Percentiles rank a stretch among this genome's conserved stretches.
phyloP scores from a whole-genome alignment of 2,888 invertebrate genomes.

The Fragum fragum region DNA sequence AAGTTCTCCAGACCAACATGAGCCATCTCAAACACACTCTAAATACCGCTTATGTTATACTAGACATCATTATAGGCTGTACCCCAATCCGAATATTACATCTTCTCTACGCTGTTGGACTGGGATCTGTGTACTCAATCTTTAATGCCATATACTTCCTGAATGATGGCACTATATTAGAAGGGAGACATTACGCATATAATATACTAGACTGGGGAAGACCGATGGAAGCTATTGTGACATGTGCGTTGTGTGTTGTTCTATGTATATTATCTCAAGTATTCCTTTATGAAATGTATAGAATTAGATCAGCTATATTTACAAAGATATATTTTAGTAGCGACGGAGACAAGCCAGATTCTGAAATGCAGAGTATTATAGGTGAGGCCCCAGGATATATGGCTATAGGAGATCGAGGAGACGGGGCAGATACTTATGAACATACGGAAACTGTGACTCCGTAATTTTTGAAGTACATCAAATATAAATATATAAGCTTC shows the following conservation, averaged over 20 bases:
- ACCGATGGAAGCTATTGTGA: constrained; percentile 82
- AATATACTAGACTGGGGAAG: constrained; percentile 83
- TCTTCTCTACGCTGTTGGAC: constrained; percentile 79
- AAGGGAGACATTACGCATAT: constrained; percentile 82
- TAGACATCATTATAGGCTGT: constrained; percentile 79
- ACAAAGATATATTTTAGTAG: constrained; percentile 69
- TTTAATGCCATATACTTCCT: constrained; percentile 84
- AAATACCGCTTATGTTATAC: constrained; percentile 80
- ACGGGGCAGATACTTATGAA: not conserved
- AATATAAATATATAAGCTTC: too few species aligned
- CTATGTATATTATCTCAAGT: constrained; percentile 75
- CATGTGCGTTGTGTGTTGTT: constrained; percentile 79
- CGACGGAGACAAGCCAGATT: constrained; percentile 64
- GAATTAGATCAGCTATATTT: constrained; percentile 71
- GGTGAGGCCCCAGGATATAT: constrained; percentile 61
- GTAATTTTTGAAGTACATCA: too few species aligned
- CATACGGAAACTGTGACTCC: not conserved
- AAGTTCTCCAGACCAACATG: constrained; percentile 76
- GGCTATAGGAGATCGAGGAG: constrained; percentile 60
- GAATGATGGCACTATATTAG: constrained; percentile 79
- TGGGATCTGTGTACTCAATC: constrained; percentile 81
- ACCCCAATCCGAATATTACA: constrained; percentile 83
- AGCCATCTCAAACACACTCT: constrained; percentile 82
- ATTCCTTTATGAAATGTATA: constrained; percentile 73
- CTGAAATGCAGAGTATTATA: constrained; percentile 77